phyloP scores from a whole-genome alignment of 2,888 invertebrate genomes.

The Pollenia griseotomentosa region DNA sequence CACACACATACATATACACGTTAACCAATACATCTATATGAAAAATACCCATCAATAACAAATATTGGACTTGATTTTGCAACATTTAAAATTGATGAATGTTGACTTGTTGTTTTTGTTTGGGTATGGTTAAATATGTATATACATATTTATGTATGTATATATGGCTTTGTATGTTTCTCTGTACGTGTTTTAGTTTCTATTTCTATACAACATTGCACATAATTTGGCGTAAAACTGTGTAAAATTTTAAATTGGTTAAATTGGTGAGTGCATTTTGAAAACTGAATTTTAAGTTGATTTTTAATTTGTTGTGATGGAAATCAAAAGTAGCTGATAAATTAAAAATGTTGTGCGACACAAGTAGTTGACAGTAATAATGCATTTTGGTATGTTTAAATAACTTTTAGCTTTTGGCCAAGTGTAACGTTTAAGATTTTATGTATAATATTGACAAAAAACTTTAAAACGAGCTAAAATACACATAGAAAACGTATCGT shows the following conservation, averaged over 20 bases:
- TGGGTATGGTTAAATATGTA: not conserved
- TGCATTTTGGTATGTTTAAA: too few species aligned
- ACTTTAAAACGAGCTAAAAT: too few species aligned
- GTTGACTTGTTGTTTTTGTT: conserved; percentile 37
- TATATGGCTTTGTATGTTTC: not conserved
- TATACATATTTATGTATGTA: not conserved
- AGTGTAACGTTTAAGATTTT: too few species aligned
- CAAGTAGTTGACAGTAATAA: too few species aligned
- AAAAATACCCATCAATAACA: conserved; percentile 23
- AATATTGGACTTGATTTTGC: conserved; percentile 56
- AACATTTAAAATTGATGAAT: conserved; percentile 53
- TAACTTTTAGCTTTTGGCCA: too few species aligned
- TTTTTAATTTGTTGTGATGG: not conserved
- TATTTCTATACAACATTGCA: not conserved
- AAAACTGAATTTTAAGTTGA: conserved; percentile 20
- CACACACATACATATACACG: not conserved
- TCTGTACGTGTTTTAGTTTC: conserved; percentile 1
- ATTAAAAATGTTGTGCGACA: not conserved
- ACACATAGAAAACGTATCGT: too few species aligned
- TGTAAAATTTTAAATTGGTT: conserved; percentile 37
- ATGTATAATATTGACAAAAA: too few species aligned
- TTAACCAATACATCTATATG: not conserved
- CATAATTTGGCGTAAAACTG: conserved; percentile 39
- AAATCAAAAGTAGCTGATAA: conserved; percentile 23
- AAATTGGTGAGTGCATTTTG: conserved; percentile 34